phyloP scores from a whole-genome alignment of 2,113 vertebrate species.

The Bubo bubo region DNA sequence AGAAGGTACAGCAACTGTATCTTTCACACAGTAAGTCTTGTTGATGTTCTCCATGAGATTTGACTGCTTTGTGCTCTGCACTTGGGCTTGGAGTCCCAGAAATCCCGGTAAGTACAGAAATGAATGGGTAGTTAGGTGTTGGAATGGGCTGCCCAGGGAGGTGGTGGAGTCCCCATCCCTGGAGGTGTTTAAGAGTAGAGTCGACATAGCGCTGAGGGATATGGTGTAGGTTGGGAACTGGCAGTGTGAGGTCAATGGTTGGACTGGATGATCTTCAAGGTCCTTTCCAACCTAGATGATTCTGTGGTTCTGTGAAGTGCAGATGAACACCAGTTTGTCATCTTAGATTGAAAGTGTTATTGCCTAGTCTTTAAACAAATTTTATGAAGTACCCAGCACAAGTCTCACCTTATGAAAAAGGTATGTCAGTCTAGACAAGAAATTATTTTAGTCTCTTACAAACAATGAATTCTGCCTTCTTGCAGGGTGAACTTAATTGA shows the following conservation, averaged over 20 bases:
- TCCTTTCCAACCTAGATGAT: too few species aligned
- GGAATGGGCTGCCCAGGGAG: too few species aligned
- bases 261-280: too few species aligned
- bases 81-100: not conserved
- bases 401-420: not conserved
- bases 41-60: not conserved
- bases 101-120: not conserved
- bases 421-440: not conserved
- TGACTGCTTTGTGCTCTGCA: not conserved
- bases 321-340: not conserved
- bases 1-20: not conserved
- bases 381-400: not conserved
- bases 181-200: too few species aligned
- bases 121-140: too few species aligned
- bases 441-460: not conserved
- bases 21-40: not conserved
- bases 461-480: not conserved
- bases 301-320: too few species aligned
- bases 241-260: too few species aligned
- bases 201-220: too few species aligned
- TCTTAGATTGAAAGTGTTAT: not conserved
- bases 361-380: not conserved
- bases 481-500: not conserved
- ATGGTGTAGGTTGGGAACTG: too few species aligned
- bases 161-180: too few species aligned